Evolutionary conservation across 2,888 invertebrate genomes (phyloP), one percentile per base, ranked within the genome.

Genomic region (Agriopis aurantiaria): DNA sequence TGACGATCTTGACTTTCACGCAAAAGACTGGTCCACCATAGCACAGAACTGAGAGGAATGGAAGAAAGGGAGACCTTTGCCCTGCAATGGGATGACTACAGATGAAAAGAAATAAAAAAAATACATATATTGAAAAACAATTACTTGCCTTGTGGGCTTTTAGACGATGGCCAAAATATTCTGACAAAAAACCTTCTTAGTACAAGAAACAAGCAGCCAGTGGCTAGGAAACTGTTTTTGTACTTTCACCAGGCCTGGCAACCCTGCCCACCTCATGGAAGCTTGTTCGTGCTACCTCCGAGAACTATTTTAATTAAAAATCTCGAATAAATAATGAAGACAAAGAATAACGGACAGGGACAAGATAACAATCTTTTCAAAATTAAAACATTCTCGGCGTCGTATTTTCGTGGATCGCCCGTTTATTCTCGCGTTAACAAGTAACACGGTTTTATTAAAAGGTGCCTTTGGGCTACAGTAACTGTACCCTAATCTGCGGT

Each of bases 241-340:
- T 4, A 9, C 6, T 43, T 43, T 33, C 1, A 33, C 5, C 33
- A 33, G 9, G 9, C 56, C 43, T 67, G 61, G 56, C 65, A 62
- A 23, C 57, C 58, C 56, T 61, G 58, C 8, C 14, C 69, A 59
- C 66, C 72, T 63, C 55, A 66, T 11, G 5, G 57, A 46, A 49
- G 59, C 58, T 59, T 11, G 65, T 52, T 58, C 59, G 51, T 45
- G 57, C 49, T 58, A 61, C 73, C 66, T 74, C 71, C 14, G 46
- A 45, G 58, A 78, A 79, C 79, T 79, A 79, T 79, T 79, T 79
- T 79, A 79, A 79, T 79, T 79, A 79, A 79, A 78, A 77, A 74
- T 69, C 75, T 68, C 74, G 74, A 73, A 69, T 73, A 73, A 75
- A 75, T 77, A 75, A 75, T 68, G 75, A 70, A 69, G 74, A 78